Evolutionary conservation across 2,113 vertebrate genomes (phyloP), one percentile per base, ranked within the genome.

Genomic region (Trochalopteron elliotii): DNA sequence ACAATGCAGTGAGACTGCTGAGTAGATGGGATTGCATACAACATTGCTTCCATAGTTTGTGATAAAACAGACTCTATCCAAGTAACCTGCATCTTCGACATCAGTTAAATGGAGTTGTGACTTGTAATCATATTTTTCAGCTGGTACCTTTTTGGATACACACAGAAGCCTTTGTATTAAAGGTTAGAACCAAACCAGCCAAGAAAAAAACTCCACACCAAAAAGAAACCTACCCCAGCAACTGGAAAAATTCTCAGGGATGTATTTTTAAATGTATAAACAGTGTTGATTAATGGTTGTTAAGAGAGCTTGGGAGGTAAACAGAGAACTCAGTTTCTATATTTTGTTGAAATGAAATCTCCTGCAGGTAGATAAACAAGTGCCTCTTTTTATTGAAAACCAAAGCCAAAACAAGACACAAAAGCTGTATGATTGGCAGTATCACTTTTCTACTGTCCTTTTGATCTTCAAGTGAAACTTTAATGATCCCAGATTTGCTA

Each of bases 121-220:
- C 30, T 83, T 50, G 10, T 64, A 49, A n/a, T 69, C 5, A 2
- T 65, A 24, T 86, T 79, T 89, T 83, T 77, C 37, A 74, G n/a
- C 7, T 44, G 40, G 40, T 81, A 25, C 16, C 13, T 18, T 53
- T 83, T 81, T 78, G 37, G 40, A 52, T 53, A 61, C 23, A 78
- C 31, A 60, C 5, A 69, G 33, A 67, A 71, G 12, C 59, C 47
- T 72, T 83, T 87, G 68, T 77, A 22, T 65, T 64, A 64, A 77
- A 85, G 23, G 12, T 59, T 71, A 33, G 33, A 67, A 53, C 30
- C 7, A 45, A 90, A 59, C 2, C 11, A 55, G 42, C 70, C 25
- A 69, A 30, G 7, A 4, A 33, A 25, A 9, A 63, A n/a, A 28
- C 1, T 4, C 1, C 16, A 19, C 15, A 33, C 10, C 3, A 35